Conservation (phyloP, 2,888 invertebrate species). For the Bimastos eiseni region DNA sequence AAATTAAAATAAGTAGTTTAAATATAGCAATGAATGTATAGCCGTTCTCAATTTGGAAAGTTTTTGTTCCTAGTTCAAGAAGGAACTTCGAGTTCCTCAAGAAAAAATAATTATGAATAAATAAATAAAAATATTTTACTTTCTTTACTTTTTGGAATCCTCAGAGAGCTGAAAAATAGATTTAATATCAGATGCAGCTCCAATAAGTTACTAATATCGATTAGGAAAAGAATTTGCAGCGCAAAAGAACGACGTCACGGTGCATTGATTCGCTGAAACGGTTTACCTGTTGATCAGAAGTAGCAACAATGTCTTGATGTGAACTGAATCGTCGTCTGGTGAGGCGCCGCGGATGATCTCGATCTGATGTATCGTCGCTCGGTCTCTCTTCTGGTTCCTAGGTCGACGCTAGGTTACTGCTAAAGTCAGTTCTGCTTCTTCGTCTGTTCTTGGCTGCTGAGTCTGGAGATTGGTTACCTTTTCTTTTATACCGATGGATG, state of each 20-base stretch:
- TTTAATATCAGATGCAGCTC: neutral
- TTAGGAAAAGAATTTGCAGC: too few species aligned
- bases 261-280: neutral
- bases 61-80: too few species aligned
- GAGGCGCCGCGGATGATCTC: neutral
- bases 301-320: neutral
- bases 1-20: neutral
- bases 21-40: neutral
- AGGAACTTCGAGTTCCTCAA: neutral
- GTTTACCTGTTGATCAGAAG: neutral
- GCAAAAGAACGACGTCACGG: neutral
- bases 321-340: neutral
- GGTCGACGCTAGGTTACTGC: neutral
- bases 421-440: neutral
- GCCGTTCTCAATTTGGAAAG: neutral
- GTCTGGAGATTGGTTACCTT: neutral
- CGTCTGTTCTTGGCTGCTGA: neutral
- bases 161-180: neutral
- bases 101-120: neutral
- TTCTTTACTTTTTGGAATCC: neutral
- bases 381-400: neutral
- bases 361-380: neutral
- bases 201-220: too few species aligned
- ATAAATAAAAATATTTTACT: neutral
- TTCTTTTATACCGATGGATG: neutral